phyloP scores from a whole-genome alignment of 2,113 vertebrate genomes.

The Odontophorus gujanensis region DNA sequence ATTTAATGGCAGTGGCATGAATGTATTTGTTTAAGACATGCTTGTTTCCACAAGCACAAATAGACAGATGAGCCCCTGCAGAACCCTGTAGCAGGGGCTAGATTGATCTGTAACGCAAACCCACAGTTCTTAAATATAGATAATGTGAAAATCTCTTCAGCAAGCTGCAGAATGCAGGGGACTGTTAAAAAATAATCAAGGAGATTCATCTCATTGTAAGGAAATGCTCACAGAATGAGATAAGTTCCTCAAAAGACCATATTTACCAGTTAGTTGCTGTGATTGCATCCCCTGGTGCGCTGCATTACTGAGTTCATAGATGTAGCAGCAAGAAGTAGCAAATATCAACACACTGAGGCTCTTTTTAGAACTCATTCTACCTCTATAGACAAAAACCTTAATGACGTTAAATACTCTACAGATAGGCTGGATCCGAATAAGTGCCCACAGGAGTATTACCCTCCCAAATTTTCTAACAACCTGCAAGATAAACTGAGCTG shows the following conservation, averaged over 20 bases:
- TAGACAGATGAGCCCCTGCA: conserved; percentile 5
- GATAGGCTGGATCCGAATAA: not conserved
- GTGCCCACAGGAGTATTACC: accelerated
- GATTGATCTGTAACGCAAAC: conserved; percentile 44
- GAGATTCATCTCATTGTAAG: not conserved
- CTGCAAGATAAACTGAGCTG: not conserved
- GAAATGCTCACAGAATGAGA: not conserved
- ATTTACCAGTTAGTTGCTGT: not conserved
- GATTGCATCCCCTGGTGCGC: not conserved
- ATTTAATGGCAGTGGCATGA: not conserved
- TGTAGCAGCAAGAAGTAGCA: not conserved
- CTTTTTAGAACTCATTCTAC: not conserved
- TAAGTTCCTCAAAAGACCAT: not conserved
- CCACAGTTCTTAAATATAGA: conserved; percentile 44
- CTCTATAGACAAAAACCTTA: not conserved
- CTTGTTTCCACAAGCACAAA: not conserved
- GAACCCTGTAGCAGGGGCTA: not conserved
- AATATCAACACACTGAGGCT: not conserved
- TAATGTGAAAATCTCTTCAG: conserved; percentile 21
- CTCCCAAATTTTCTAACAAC: not conserved
- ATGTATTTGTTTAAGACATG: not conserved
- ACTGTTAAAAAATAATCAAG: conserved; percentile 25
- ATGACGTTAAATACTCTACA: not conserved
- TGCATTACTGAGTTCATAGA: not conserved
- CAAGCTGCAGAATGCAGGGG: conserved; percentile 22